phyloP scores from a whole-genome alignment of 2,113 vertebrate genomes.

The Maccullochella peelii region DNA sequence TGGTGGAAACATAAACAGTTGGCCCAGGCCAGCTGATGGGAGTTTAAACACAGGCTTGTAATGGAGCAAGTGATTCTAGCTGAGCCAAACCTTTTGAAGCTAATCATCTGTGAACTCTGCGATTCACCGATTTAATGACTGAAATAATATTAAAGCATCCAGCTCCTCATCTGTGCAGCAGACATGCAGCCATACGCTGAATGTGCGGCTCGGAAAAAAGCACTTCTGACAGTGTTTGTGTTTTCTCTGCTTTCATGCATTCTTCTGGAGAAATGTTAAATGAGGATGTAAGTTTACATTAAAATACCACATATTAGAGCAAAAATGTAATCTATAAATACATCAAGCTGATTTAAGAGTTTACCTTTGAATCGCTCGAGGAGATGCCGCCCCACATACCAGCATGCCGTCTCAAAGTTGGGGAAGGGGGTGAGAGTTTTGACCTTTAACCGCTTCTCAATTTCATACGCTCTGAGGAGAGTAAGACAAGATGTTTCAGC shows the following conservation, averaged over 20 bases:
- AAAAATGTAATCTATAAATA: neutral
- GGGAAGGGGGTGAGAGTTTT: conserved; percentile 94
- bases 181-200: conserved; percentile 50
- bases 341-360: conserved; percentile 4
- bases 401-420: conserved; percentile 97
- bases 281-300: conserved; percentile 19
- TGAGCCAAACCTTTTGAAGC: conserved; percentile 81
- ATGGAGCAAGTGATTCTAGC: conserved; percentile 84
- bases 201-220: conserved; percentile 4
- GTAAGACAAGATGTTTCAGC: conserved; percentile 51
- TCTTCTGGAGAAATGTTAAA: conserved; percentile 46
- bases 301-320: conserved; percentile 7
- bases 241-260: conserved; percentile 42
- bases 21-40: conserved; percentile 72
- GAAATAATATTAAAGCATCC: conserved; percentile 82
- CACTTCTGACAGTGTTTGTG: conserved; percentile 47
- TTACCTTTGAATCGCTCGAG: conserved; percentile 97
- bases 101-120: conserved; percentile 84
- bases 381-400: conserved; percentile 95
- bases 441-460: conserved; percentile 94
- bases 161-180: conserved; percentile 83
- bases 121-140: conserved; percentile 82
- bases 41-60: conserved; percentile 81
- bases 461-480: conserved; percentile 94
- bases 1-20: conserved; percentile 82